Evolutionary conservation across 2,797 vertebrate genomes (phyloP), one percentile per base, ranked within the genome.

Genomic region (Sebastiscus albofasciatus): DNA sequence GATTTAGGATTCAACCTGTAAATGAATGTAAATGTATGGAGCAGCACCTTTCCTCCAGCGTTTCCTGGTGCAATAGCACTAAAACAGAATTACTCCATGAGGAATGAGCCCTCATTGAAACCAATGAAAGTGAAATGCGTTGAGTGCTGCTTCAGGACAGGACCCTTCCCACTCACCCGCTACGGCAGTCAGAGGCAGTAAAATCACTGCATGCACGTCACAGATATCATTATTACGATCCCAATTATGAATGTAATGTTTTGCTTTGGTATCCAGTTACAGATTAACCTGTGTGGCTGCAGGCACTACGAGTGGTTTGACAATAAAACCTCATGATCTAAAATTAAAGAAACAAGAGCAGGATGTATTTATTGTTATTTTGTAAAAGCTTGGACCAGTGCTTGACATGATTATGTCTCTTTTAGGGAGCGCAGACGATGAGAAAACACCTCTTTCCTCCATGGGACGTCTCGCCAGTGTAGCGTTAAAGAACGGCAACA

Each of bases 321-420:
- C 75, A 88, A 80, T 81, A 78, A 88, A 72, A 72, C 33, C 75
- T 85, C 67, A 75, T 66, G 74, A 78, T 83, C 80, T 85, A n/a
- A 84, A 91, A 91, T 86, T 80, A 89, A 69, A 61, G 82, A 85
- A 79, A 86, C 75, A 87, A 73, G 54, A 76, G 68, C 61, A 27
- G 64, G 59, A 81, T 65, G 20, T 29, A n/a, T 20, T 11, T 12
- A 26, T 22, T 31, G 2, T 71, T 61, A 27, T 16, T 54, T 18
- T 26, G 29, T 27, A 12, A 65, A 67, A 58, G 49, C 77, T 46
- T 11, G 22, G 8, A 8, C 7, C 22, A 26, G 56, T 29, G 8
- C 49, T 52, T 49, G 33, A 71, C 71, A 73, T 39, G 22, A 10
- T 66, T 22, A 29, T 29, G 31, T 69, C n/a, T 79, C 24, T 68